Evolutionary conservation across 2,113 vertebrate species (phyloP).

Genomic region (Apus apus): DNA sequence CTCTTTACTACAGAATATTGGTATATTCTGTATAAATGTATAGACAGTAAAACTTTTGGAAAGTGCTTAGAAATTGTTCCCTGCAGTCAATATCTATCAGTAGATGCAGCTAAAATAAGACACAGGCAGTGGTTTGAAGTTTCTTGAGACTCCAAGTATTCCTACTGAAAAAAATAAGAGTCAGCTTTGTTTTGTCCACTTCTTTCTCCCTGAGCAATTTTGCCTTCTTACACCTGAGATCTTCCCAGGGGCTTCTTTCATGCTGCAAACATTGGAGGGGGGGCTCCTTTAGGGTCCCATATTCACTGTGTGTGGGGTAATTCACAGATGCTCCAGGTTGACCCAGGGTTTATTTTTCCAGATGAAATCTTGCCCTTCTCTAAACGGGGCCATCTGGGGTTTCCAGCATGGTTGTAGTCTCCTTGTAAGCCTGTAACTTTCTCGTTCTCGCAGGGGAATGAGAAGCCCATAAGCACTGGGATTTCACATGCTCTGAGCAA

Average conservation of each 20-base stretch:
- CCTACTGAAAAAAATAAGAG: not conserved
- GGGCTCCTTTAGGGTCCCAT: not conserved
- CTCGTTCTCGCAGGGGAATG: not conserved
- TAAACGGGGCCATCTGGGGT: not conserved
- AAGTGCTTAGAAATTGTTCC: not conserved
- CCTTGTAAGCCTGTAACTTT: not conserved
- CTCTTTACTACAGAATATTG: not conserved
- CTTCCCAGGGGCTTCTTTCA: not conserved
- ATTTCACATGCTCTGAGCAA: not conserved
- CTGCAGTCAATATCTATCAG: not conserved
- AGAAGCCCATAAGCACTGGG: not conserved
- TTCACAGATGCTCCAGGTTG: not conserved
- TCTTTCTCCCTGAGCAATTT: not conserved
- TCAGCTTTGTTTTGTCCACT: not conserved
- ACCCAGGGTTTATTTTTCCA: not conserved
- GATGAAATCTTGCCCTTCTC: not conserved
- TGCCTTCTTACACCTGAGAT: not conserved
- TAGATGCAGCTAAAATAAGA: not conserved
- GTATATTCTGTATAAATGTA: not conserved
- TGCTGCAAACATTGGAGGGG: not conserved
- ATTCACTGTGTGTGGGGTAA: not conserved
- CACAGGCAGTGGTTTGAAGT: not conserved
- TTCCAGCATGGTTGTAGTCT: not conserved
- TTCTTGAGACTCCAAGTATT: not conserved
- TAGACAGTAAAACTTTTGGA: not conserved